Conservation (phyloP, 2,888 invertebrate genomes). For the Galerucella calmariensis region DNA sequence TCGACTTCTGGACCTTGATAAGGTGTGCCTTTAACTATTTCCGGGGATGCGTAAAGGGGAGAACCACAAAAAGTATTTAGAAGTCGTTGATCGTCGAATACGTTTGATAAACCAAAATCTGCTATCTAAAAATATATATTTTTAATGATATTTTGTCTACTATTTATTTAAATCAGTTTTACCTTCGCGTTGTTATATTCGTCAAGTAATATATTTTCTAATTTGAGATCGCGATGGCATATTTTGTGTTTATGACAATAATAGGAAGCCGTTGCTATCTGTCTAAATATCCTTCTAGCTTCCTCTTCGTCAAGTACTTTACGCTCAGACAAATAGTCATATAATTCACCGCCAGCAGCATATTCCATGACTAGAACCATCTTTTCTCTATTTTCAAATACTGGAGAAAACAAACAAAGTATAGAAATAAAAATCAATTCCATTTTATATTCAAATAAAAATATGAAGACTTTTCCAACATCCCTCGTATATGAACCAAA, state of each 20-base stretch:
- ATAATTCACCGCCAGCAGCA: conserved; percentile 97
- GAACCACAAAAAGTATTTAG: conserved; percentile 96
- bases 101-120: conserved; percentile 98
- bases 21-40: conserved; percentile 96
- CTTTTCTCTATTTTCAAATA: conserved; percentile 99
- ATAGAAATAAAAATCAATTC: too few relatives aligned
- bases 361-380: conserved; percentile 99
- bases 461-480: neutral
- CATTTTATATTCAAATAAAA: neutral
- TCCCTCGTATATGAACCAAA: neutral
- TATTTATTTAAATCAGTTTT: conserved; percentile 34
- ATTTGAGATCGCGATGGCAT: conserved; percentile 94
- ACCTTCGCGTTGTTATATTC: conserved; percentile 95
- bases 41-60: conserved; percentile 95
- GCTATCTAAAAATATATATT: conserved; percentile 78
- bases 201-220: conserved; percentile 94
- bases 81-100: conserved; percentile 88
- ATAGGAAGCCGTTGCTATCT: conserved; percentile 95
- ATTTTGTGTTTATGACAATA: conserved; percentile 99
- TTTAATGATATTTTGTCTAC: conserved; percentile 1
- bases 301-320: conserved; percentile 93
- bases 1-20: conserved; percentile 97
- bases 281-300: conserved; percentile 93
- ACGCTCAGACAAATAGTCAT: conserved; percentile 93
- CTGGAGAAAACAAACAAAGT: conserved; percentile 65